phyloP scores from a whole-genome alignment of 2,797 vertebrate genomes.

The Pseudochromis fuscus region DNA sequence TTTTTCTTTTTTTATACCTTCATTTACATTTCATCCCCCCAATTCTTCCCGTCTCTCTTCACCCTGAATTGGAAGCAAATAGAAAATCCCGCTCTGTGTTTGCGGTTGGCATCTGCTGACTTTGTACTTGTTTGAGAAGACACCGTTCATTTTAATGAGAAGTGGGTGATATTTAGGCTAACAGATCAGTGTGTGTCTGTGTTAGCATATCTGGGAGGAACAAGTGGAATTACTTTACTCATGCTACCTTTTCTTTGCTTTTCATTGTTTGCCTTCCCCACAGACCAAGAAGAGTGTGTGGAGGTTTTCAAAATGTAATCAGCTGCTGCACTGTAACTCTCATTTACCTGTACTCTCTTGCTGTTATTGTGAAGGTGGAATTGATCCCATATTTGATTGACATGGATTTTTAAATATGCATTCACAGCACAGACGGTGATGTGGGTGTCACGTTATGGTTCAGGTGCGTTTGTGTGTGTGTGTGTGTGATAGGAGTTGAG shows the following conservation, averaged over 20 bases:
- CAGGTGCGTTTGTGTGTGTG: neutral
- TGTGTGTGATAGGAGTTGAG: neutral
- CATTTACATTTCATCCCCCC: constrained; percentile 28
- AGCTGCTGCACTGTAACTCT: too few relatives aligned
- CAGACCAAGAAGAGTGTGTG: neutral
- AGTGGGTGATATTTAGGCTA: constrained; percentile 11
- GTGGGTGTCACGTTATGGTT: neutral
- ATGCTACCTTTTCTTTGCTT: constrained; percentile 13
- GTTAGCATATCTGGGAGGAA: constrained; percentile 4
- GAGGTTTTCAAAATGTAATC: neutral
- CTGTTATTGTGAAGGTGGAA: neutral
- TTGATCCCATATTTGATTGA: neutral
- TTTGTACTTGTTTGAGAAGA: constrained; percentile 27
- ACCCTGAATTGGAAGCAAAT: constrained; percentile 13
- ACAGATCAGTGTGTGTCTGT: constrained; percentile 15
- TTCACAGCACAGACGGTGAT: neutral
- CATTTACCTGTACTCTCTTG: too few relatives aligned
- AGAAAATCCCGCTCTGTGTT: constrained; percentile 11
- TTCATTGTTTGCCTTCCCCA: neutral
- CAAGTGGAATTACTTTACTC: neutral
- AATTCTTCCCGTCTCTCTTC: constrained; percentile 18
- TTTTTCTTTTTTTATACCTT: constrained; percentile 8
- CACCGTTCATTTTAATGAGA: constrained; percentile 17
- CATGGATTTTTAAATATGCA: neutral
- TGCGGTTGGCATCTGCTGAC: constrained; percentile 17